Conservation (phyloP, 2,113 vertebrate genomes). For the Panurus biarmicus region DNA sequence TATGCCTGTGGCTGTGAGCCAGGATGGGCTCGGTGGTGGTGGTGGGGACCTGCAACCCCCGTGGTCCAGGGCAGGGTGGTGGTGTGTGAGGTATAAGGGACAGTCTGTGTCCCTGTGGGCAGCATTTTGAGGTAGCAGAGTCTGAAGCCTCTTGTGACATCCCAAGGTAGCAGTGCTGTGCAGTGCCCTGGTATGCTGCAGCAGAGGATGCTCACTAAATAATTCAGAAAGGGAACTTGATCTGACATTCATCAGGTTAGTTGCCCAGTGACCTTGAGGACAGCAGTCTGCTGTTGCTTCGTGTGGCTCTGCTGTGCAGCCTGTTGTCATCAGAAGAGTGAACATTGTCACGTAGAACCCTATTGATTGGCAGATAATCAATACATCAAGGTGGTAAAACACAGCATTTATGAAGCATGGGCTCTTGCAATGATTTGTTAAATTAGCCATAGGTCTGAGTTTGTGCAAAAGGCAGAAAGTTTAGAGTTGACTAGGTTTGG, state of each 20-base stretch:
- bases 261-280: background rate
- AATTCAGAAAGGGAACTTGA: slow-evolving; percentile 53
- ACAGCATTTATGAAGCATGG: background rate
- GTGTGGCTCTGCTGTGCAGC: background rate
- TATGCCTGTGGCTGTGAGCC: background rate
- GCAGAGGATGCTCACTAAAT: slow-evolving; percentile 44
- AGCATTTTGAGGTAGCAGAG: background rate
- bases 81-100: accelerated
- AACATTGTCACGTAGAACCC: background rate
- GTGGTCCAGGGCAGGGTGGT: background rate
- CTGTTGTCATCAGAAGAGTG: background rate
- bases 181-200: background rate
- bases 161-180: background rate
- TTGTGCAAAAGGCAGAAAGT: background rate
- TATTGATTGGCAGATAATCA: background rate
- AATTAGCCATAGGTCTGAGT: background rate
- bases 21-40: background rate
- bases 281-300: background rate
- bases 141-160: background rate
- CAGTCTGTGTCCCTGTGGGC: background rate
- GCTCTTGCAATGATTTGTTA: background rate
- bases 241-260: slow-evolving; percentile 31
- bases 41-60: background rate
- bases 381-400: background rate
- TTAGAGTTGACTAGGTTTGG: background rate